A percentile compares a stretch with the other conserved stretches of the same genome.
Evolutionary conservation across 2,797 vertebrate genomes (phyloP).

Genomic region (Zonotrichia albicollis): DNA sequence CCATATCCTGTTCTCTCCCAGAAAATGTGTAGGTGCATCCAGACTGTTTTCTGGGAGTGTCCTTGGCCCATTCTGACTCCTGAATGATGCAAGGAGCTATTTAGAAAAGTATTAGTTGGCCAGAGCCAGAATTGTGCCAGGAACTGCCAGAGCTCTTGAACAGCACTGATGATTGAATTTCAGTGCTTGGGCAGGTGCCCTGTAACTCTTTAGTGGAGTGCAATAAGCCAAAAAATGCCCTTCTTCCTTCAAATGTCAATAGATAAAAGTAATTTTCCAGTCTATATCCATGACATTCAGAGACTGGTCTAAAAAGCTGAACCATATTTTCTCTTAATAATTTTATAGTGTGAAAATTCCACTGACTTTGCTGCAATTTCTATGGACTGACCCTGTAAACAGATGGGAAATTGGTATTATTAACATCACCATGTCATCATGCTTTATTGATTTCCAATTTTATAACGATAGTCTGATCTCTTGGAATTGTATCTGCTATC

Average conservation of each 20-base stretch:
- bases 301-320: background rate
- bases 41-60: background rate
- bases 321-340: background rate
- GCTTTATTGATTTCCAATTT: background rate
- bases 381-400: conserved; percentile 12
- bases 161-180: background rate
- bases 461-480: background rate
- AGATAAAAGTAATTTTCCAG: conserved; percentile 23
- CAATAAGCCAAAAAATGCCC: background rate
- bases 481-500: background rate
- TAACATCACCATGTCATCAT: conserved; percentile 19
- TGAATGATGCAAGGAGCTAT: background rate
- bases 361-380: conserved; percentile 7
- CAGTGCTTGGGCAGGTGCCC: background rate
- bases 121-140: background rate
- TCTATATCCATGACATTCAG: background rate
- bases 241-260: background rate
- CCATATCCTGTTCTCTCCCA: background rate
- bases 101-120: background rate
- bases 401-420: conserved; percentile 2
- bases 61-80: background rate
- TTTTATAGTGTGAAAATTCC: conserved; percentile 22
- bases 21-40: background rate
- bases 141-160: background rate
- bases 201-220: background rate